Conservation (phyloP, 2,888 invertebrate genomes). For the Dastarcus helophoroides region DNA sequence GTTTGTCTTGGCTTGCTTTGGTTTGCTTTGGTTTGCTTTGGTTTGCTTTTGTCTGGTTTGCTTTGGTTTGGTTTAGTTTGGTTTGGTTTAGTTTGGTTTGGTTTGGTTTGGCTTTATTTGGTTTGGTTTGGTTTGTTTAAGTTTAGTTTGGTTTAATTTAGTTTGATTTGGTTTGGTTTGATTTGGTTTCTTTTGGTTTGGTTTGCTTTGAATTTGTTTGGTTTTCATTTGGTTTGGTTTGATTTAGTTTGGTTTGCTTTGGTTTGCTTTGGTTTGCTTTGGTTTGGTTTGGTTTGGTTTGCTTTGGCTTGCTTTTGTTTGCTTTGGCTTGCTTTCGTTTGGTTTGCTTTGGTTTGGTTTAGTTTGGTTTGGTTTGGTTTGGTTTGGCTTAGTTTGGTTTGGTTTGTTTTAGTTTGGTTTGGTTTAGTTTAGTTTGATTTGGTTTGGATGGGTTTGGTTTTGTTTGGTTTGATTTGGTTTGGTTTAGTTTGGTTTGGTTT, state of each 20-base stretch:
- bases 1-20: too few species aligned
- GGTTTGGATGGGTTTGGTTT: neutral
- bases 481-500: conserved; percentile 1
- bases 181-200: neutral
- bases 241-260: too few species aligned
- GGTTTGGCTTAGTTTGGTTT: too few species aligned
- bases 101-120: conserved; percentile 1
- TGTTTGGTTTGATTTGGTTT: neutral
- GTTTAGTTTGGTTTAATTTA: conserved; percentile 1
- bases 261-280: too few species aligned
- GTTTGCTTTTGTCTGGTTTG: neutral
- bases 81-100: neutral
- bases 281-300: too few species aligned
- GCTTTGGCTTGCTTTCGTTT: too few species aligned
- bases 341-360: neutral
- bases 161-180: neutral
- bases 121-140: neutral
- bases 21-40: neutral
- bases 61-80: conserved; percentile 1
- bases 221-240: neutral
- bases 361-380: too few species aligned
- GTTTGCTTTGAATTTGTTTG: neutral
- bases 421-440: conserved; percentile 1
- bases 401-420: neutral
- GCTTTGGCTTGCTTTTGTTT: too few species aligned